phyloP scores from a whole-genome alignment of 2,113 vertebrate genomes.

The Coreoperca whiteheadi region DNA sequence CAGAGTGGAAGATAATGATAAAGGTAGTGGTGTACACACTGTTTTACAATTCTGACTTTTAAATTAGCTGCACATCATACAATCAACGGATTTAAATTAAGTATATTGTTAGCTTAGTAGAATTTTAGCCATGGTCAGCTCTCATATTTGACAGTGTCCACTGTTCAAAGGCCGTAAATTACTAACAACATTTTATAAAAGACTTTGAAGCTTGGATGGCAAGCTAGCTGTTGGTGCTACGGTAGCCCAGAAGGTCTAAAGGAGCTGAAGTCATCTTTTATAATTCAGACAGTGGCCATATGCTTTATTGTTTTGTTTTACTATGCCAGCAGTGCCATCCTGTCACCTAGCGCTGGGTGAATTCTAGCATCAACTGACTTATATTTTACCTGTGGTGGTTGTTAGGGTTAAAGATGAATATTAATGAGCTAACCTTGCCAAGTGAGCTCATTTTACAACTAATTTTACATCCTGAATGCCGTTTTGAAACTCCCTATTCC shows the following conservation, averaged over 20 bases:
- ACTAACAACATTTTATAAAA: too few species aligned
- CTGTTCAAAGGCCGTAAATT: background rate
- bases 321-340: background rate
- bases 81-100: slow-evolving; percentile 5
- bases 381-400: background rate
- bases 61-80: background rate
- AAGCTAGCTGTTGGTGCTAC: background rate
- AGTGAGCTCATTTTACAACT: background rate
- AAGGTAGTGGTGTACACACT: background rate
- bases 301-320: background rate
- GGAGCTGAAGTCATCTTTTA: background rate
- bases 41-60: background rate
- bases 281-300: too few species aligned
- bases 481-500: background rate
- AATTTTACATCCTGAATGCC: background rate
- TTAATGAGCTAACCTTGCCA: background rate
- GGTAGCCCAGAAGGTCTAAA: background rate
- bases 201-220: background rate
- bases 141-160: background rate
- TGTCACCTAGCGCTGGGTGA: background rate
- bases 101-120: background rate
- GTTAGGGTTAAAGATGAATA: background rate
- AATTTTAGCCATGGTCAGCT: background rate
- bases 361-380: background rate
- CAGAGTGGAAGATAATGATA: background rate